Percentiles rank a stretch among this genome's conserved stretches.
phyloP scores from a whole-genome alignment of 1,140 invertebrate genomes.

The Plectrocnemia conspersa region DNA sequence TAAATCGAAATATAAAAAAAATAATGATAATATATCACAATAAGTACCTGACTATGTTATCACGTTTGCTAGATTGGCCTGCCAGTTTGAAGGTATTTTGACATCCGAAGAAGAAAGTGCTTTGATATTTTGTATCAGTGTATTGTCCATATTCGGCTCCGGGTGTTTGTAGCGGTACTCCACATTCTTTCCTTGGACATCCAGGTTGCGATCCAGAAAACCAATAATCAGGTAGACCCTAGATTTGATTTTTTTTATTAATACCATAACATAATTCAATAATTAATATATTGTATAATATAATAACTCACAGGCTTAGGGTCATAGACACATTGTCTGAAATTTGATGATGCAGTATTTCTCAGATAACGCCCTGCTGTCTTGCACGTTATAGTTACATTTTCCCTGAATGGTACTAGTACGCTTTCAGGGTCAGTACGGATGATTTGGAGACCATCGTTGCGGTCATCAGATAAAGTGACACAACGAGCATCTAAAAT shows the following conservation, averaged over 20 bases:
- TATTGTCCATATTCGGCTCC: conserved; percentile 89
- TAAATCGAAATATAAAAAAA: too few species aligned
- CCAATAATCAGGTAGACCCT: conserved; percentile 88
- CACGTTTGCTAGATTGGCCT: conserved; percentile 84
- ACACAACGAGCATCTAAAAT: conserved; percentile 81
- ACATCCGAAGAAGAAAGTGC: conserved; percentile 93
- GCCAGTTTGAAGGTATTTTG: conserved; percentile 93
- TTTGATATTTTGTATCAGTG: conserved; percentile 82
- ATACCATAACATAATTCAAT: conserved; percentile 2
- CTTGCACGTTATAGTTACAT: conserved; percentile 80
- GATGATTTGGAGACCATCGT: conserved; percentile 74
- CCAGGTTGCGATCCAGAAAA: conserved; percentile 78
- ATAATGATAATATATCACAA: too few species aligned
- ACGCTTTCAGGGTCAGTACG: conserved; percentile 73
- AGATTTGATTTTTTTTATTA: conserved; percentile 19
- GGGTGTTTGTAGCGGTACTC: conserved; percentile 78
- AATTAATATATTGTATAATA: conserved; percentile 14
- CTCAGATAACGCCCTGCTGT: conserved; percentile 71
- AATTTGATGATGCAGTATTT: conserved; percentile 73
- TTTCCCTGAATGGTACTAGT: conserved; percentile 81
- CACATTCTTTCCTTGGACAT: conserved; percentile 85
- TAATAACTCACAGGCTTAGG: conserved; percentile 66
- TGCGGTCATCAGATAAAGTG: conserved; percentile 81
- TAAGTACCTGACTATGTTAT: conserved; percentile 80
- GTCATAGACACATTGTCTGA: conserved; percentile 94